Evolutionary conservation across 2,888 invertebrate genomes (phyloP).

Genomic region (Campoletis raptor): DNA sequence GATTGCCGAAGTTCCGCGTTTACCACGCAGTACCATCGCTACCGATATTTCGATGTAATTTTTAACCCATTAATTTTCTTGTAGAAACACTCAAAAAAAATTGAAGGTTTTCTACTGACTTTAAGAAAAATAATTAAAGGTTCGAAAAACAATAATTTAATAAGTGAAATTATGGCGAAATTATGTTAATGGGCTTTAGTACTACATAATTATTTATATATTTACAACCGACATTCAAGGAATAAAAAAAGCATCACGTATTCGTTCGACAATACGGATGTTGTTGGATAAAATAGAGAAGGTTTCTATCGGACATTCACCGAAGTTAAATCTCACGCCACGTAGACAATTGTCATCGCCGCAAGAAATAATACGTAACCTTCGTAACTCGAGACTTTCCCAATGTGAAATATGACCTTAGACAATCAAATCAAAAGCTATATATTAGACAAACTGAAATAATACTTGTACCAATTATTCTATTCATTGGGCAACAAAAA

Average conservation of each 20-base stretch:
- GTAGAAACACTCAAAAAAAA: background rate
- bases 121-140: background rate
- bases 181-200: background rate
- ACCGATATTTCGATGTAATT: background rate
- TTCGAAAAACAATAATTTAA: background rate
- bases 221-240: background rate
- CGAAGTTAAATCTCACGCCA: conserved; percentile 6
- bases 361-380: conserved; percentile 1
- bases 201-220: conserved; percentile 6
- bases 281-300: conserved; percentile 25
- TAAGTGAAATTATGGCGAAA: background rate
- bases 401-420: background rate
- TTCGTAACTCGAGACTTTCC: conserved; percentile 22
- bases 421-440: background rate
- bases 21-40: no score
- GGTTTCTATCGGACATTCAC: conserved; percentile 16
- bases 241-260: conserved; percentile 13
- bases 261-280: conserved; percentile 19
- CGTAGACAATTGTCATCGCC: conserved; percentile 21
- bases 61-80: background rate
- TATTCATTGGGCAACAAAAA: background rate
- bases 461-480: background rate
- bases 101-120: background rate
- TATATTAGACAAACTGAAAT: background rate
- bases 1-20: no score